These are phyloP conservation scores for Tipula lateralis DNA, from an alignment of 2,888 invertebrate species.

Conservation along the genomic window DNA sequence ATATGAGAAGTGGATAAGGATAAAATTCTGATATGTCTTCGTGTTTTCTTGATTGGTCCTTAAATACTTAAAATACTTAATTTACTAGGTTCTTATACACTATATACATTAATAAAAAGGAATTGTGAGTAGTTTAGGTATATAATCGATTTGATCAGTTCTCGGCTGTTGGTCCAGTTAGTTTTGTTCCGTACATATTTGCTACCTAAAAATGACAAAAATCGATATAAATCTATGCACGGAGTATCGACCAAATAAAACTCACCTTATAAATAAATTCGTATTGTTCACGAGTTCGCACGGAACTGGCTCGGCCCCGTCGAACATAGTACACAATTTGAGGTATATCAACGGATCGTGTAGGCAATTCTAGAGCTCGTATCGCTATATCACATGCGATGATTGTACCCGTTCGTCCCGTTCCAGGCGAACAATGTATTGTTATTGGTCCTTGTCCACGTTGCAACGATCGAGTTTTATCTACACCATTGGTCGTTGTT, in stretches of 20 bases:
- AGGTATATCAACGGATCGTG: constrained; percentile 77
- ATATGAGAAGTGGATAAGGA: background rate
- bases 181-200: constrained; percentile 76
- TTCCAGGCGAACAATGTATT: constrained; percentile 84
- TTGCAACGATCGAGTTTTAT: constrained; percentile 36
- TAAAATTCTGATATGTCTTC: constrained; percentile 11
- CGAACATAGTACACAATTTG: constrained; percentile 78
- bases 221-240: background rate
- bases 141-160: constrained; percentile 39
- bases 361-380: constrained; percentile 73
- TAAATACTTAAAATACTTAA: constrained; percentile 15
- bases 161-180: constrained; percentile 68
- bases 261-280: constrained; percentile 83
- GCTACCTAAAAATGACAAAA: constrained; percentile 53
- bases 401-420: constrained; percentile 82
- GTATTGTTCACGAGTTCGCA: constrained; percentile 89
- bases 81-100: background rate
- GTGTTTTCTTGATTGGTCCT: background rate
- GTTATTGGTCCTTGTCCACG: constrained; percentile 59
- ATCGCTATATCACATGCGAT: constrained; percentile 83
- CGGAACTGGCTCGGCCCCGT: constrained; percentile 81
- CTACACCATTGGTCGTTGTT: constrained; percentile 32
- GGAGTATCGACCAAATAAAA: background rate
- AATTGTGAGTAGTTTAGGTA: background rate
- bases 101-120: background rate